Base-by-base conservation (phyloP, 2,113 vertebrate genomes). In the Maccullochella peelii region DNA sequence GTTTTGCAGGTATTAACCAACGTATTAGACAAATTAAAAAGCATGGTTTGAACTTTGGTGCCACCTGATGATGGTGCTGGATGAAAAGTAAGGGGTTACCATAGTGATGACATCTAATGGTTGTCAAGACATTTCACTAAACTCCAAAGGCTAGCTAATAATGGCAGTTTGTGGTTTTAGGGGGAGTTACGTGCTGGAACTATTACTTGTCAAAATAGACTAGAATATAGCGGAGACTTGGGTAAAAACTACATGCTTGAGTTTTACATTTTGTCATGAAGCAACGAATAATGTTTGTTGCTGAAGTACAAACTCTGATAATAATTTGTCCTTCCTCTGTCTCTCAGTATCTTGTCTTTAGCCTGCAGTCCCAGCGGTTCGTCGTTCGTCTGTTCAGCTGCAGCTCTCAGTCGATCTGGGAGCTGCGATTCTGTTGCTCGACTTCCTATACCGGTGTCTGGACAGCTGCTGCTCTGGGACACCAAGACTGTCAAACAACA, bases 401-500 rank as follows among this genome's bases (percentile, higher is more conserved):
- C 98, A 10, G 97, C 98, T 42, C 36, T 42, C 94, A 91, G 75
- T 0, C 95, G 21, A 0, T 94, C 93, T 49, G 18, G 27, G 66
- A 54, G 50, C 6, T 25, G 3, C 50, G 54, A 94, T 67, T 23
- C 89, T 25, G 4, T 87, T 73, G 74, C 90, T 65, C 2, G 92
- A 82, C 82, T 93, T 86, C 89, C 95, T 58, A 77, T 93, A 70
- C 76, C 86, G 3, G 79, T 97, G 74, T 95, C 97, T 0, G 98
- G 98, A 73, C 96, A 95, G 59, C 95, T 99, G 88, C 93, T 99
- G 15, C 95, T 99, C 8, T 99, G 98, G 98, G 98, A 99, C 92
- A 99, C 98, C 0, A 99, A 99, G 90, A 98, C 96, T 0, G 98
- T 99, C 94, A 99, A 99, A 90, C 98, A 99, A 78, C 98, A 99